Base-by-base conservation (phyloP, 1,140 invertebrate genomes). In the Phymastichus coffea region DNA sequence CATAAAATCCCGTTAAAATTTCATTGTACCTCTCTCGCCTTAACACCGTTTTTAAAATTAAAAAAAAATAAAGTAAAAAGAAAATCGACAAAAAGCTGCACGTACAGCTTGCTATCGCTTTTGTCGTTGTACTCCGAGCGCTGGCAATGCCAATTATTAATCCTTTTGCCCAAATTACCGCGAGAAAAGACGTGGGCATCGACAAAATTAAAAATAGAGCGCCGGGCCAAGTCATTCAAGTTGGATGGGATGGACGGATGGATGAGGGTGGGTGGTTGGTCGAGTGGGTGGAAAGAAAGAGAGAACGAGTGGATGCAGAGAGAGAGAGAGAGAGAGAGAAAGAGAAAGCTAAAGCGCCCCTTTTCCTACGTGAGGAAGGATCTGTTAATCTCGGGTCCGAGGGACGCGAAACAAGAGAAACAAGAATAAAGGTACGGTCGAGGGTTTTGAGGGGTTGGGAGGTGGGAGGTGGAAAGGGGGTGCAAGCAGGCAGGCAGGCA, bases 321-420 rank as follows among this genome's bases (percentile, higher is more conserved):
- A 51, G 23, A 17, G 38, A 43, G 41, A 54, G 20, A 52, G 62
- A 49, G 28, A 23, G 63, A 41, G 59, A 52, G 59, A 63, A 60
- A 49, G 33, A 49, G 6, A 33, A 33, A 71, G 70, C 67, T 59
- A 65, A 64, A 62, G 68, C 67, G 68, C 71, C 71, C 70, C 70
- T 74, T 70, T 73, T 71, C 68, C 55, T 63, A 56, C 63, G 65
- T 68, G 66, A 72, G 74, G 72, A 60, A 60, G 73, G 76, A 77
- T 78, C 75, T 70, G 76, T 79, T 79, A 80, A 79, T 78, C 77
- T 77, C 71, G 73, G 70, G 70, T 78, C 74, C 73, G 59, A 65
- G 52, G 44, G 59, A 54, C 28, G 52, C 52, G 59, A 55, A 54
- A 47, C 61, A 57, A 65, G 63, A 63, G 46, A 63, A 57, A 46